Evolutionary conservation across 2,888 invertebrate genomes (phyloP), one percentile per base, ranked within the genome.

Genomic region (Macrosiphum euphorbiae): DNA sequence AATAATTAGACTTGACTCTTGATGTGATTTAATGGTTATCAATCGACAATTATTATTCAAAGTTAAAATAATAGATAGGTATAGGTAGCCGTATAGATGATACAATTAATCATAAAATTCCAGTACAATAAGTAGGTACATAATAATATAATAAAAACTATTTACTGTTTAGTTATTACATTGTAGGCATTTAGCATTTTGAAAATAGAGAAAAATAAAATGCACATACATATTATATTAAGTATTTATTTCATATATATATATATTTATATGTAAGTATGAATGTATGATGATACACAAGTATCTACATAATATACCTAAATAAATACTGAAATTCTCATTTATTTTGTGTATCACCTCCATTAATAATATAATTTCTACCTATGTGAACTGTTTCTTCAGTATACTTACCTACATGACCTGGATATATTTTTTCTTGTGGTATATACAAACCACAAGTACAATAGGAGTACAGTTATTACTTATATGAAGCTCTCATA

Each of bases 391-490:
- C 61, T 44, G n/a, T 91, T 91, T 91, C 13, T 50, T 86, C 61
- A 87, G 44, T 44, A 50, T 58, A 26, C 58, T 58, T 58, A 47
- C 26, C 20, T 58, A 47, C 58, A 35, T 87, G 92, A 47, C 86
- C 86, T 92, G 50, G 87, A 92, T 92, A 92, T 87, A 44, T 58
- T 44, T 91, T 86, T 88, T 88, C 88, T 58, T 86, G 35, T 16
- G 20, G 47, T 50, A 58, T 16, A 20, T 52, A 88, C 28, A 78
- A 78, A 35, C 35, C 35, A 78, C 35, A 78, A 78, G 20, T 50
- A 78, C 87, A 88, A 92, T 87, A 92, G 28, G 52, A 88, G 67
- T 92, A 92, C 92, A 92, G 88, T 92, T 92, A 92, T 88, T 92
- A 92, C 88, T 67, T 67, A 78, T 67, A 78, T 92, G 52, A 92